Evolutionary conservation across 2,113 vertebrate genomes (phyloP).

Genomic region (Brachypteracias leptosomus): DNA sequence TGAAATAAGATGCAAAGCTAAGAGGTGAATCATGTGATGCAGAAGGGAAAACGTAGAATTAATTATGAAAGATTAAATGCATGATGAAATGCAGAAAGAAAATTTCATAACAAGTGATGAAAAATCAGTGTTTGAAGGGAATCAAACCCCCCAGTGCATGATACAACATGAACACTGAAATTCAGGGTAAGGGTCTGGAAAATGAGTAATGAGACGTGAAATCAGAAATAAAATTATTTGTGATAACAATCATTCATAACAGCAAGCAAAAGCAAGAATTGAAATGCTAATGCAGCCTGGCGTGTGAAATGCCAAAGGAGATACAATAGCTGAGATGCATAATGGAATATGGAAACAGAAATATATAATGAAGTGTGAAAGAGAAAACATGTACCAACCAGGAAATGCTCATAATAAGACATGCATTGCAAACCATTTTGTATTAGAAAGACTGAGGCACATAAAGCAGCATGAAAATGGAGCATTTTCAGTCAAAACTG

Average conservation of each 20-base stretch:
- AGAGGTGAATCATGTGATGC: neutral
- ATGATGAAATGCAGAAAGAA: neutral
- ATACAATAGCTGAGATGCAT: neutral
- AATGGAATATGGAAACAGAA: conserved; percentile 3
- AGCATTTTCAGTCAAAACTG: neutral
- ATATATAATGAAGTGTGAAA: neutral
- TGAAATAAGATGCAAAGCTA: neutral
- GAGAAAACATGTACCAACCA: neutral
- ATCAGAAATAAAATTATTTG: neutral
- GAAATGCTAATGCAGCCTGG: neutral
- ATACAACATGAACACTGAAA: neutral
- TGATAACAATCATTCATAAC: neutral
- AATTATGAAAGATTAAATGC: neutral
- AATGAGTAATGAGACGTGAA: conserved; percentile 21
- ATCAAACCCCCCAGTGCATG: neutral
- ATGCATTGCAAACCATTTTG: neutral
- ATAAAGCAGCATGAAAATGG: neutral
- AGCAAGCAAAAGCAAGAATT: neutral
- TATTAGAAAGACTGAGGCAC: neutral
- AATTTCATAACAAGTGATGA: neutral
- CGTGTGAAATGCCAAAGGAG: neutral
- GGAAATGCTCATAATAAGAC: neutral
- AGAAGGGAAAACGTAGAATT: neutral
- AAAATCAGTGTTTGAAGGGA: neutral
- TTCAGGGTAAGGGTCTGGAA: neutral